Evolutionary conservation across 35 echinoderm and acorn worm genomes (phyloP).

Genomic region (Heliocidaris erythrogramma): DNA sequence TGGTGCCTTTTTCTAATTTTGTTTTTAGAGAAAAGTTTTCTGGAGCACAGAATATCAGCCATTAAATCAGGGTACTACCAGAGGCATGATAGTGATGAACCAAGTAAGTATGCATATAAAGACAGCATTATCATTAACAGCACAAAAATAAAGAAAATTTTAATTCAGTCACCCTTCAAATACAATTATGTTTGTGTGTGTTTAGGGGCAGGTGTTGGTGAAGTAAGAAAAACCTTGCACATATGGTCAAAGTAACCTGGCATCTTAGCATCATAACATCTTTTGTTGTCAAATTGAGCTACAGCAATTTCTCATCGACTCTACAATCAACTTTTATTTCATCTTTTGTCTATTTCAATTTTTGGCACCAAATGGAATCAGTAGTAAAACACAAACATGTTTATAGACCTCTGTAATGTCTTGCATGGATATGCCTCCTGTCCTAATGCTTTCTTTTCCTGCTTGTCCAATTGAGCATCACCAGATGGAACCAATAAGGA

Average conservation of each 20-base stretch:
- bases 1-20: background rate
- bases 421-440: too few relatives aligned
- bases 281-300: too few relatives aligned
- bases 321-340: too few relatives aligned
- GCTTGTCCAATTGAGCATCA: background rate
- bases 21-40: slow-evolving; percentile 14
- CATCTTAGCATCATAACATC: background rate
- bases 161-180: background rate
- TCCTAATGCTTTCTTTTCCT: background rate
- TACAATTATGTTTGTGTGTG: background rate
- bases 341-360: too few relatives aligned
- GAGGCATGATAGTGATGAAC: background rate
- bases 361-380: too few relatives aligned
- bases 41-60: slow-evolving; percentile 39
- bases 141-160: background rate
- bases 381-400: too few relatives aligned
- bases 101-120: background rate
- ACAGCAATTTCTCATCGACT: too few relatives aligned
- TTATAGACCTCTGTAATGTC: too few relatives aligned
- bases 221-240: background rate
- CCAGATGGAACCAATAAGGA: background rate
- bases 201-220: background rate
- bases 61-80: slow-evolving; percentile 23
- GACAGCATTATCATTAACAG: background rate
- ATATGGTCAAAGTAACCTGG: background rate